Evolutionary conservation across 1,140 invertebrate genomes (phyloP).

Genomic region (Cryptotermes secundus): DNA sequence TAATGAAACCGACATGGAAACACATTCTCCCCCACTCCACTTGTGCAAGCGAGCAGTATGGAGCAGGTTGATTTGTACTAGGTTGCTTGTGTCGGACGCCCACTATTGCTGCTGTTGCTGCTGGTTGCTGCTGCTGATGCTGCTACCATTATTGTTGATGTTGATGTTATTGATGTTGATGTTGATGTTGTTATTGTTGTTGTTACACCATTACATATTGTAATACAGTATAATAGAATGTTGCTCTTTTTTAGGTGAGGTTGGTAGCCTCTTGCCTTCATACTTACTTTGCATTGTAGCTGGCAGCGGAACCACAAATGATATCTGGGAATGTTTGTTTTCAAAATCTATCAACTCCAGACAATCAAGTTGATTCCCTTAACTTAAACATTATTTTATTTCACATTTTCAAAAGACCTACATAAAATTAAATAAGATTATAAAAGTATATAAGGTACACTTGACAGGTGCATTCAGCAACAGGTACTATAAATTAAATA

Average conservation of each 20-base stretch:
- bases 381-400: too few relatives aligned
- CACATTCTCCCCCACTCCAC: constrained; percentile 3
- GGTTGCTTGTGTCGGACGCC: constrained; percentile 7
- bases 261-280: constrained; percentile 8
- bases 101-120: constrained; percentile 6
- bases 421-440: too few relatives aligned
- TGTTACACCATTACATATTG: neutral
- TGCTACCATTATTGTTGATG: neutral
- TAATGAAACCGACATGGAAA: neutral
- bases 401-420: too few relatives aligned
- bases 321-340: neutral
- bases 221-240: constrained; percentile 18
- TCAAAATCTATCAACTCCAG: neutral
- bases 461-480: too few relatives aligned
- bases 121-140: neutral
- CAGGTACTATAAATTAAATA: too few relatives aligned
- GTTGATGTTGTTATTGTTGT: constrained; percentile 3
- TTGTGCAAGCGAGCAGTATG: neutral
- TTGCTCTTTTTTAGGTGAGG: constrained; percentile 9
- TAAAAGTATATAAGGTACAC: too few relatives aligned
- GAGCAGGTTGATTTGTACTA: neutral
- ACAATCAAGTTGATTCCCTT: neutral
- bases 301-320: neutral
- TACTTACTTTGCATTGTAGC: neutral
- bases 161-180: too few relatives aligned